phyloP scores from a whole-genome alignment of 2,888 invertebrate species.

The Drepana falcataria region DNA sequence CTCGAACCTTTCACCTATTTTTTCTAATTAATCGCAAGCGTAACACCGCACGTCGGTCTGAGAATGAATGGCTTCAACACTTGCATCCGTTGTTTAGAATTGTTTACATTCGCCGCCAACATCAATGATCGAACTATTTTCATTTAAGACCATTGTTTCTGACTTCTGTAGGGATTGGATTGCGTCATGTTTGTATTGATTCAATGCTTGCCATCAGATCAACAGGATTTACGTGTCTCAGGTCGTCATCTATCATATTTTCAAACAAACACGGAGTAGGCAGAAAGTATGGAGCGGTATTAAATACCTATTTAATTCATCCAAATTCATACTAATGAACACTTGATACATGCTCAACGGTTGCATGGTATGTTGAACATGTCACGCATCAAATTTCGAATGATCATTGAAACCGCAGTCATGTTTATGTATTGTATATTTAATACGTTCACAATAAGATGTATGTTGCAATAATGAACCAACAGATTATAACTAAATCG shows the following conservation, averaged over 20 bases:
- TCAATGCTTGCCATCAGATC: not conserved
- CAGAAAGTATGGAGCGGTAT: too few relatives aligned
- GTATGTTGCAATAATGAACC: slow-evolving; percentile 2
- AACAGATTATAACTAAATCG: slow-evolving; percentile 4
- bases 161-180: slow-evolving; percentile 14
- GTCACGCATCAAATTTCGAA: not conserved
- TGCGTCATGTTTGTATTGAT: slow-evolving; percentile 15
- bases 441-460: not conserved
- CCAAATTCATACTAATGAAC: too few relatives aligned
- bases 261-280: too few relatives aligned
- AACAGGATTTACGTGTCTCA: not conserved
- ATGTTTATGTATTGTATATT: not conserved
- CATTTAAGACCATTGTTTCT: slow-evolving; percentile 31
- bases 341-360: too few relatives aligned
- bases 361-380: not conserved
- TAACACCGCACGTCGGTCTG: slow-evolving; percentile 15
- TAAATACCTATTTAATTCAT: too few relatives aligned
- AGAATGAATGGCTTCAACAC: slow-evolving; percentile 12
- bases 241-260: too few relatives aligned
- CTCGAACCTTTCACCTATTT: slow-evolving; percentile 31
- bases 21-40: slow-evolving; percentile 14
- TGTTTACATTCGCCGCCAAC: slow-evolving; percentile 16
- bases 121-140: slow-evolving; percentile 30
- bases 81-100: slow-evolving; percentile 5
- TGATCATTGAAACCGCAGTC: not conserved